Evolutionary conservation across 35 echinoderm and acorn worm genomes (phyloP).

Genomic region (Amphiura filiformis): DNA sequence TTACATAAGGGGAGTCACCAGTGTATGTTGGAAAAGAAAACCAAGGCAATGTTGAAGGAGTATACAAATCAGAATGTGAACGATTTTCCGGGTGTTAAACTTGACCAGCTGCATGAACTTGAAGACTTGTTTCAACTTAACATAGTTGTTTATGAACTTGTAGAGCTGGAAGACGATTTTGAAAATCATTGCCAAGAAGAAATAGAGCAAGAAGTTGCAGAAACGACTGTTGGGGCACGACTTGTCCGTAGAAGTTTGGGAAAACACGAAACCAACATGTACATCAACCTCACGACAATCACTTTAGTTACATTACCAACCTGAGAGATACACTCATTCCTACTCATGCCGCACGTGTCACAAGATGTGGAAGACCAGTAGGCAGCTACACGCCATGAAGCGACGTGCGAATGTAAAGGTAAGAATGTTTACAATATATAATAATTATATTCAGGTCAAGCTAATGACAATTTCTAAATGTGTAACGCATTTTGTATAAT

Average conservation of each 20-base stretch:
- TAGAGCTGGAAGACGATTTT: background rate
- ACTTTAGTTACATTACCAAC: slow-evolving; percentile 7
- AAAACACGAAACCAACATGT: background rate
- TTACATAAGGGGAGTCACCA: background rate
- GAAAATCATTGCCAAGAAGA: background rate
- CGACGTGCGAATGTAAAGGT: background rate
- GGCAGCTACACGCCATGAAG: background rate
- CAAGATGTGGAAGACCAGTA: slow-evolving; percentile 20
- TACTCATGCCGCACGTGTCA: slow-evolving; percentile 17
- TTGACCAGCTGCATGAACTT: background rate
- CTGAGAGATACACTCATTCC: slow-evolving; percentile 14
- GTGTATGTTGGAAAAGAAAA: slow-evolving; percentile 18
- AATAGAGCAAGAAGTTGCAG: background rate
- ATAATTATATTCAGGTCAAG: background rate
- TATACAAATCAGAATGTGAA: background rate
- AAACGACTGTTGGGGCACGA: background rate
- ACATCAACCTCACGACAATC: background rate
- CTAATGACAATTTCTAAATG: background rate
- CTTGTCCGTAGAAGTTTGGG: slow-evolving; percentile 7
- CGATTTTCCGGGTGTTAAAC: background rate
- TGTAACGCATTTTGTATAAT: background rate
- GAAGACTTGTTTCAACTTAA: background rate
- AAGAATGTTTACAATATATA: background rate
- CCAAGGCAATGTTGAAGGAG: background rate
- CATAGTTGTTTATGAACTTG: slow-evolving; percentile 6